These are phyloP conservation scores for Pseudorhiza aurosa DNA, from an alignment of 30 jellyfish, hydroid and myxozoan species.

Conservation along the genomic window DNA sequence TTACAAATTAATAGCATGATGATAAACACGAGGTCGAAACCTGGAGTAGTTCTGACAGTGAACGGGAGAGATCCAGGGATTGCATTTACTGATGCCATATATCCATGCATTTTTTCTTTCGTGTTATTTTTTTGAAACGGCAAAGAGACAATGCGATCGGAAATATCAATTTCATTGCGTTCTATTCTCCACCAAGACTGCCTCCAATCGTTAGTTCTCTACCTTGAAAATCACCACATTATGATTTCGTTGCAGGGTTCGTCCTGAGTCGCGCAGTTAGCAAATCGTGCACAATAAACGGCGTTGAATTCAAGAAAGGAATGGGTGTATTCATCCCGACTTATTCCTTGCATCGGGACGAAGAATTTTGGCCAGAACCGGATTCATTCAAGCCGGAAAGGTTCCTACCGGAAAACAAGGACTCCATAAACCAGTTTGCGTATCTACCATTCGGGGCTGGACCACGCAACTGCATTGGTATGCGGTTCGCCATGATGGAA, in stretches of 20 bases:
- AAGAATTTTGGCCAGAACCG: conserved; percentile 63
- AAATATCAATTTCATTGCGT: too few relatives aligned
- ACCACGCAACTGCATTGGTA: conserved; percentile 66
- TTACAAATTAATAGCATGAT: too few relatives aligned
- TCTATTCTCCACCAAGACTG: too few relatives aligned
- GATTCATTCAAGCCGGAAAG: conserved; percentile 68
- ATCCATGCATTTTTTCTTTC: too few relatives aligned
- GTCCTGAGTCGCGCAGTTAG: conserved; percentile 1
- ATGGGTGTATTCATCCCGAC: conserved; percentile 49
- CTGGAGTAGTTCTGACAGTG: too few relatives aligned
- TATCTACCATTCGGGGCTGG: conserved; percentile 74
- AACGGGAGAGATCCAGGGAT: too few relatives aligned
- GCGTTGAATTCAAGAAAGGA: conserved; percentile 47
- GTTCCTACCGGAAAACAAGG: conserved; percentile 57
- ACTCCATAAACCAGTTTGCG: conserved; percentile 59
- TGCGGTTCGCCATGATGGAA: conserved; percentile 69
- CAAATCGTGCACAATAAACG: conserved; percentile 37
- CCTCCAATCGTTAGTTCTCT: too few relatives aligned
- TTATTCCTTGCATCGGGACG: conserved; percentile 62
- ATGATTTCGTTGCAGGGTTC: conserved; percentile 1
- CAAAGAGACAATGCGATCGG: too few relatives aligned
- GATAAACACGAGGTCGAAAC: too few relatives aligned
- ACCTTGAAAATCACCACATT: too few relatives aligned
- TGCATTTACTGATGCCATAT: too few relatives aligned
- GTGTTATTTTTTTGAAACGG: too few relatives aligned